phyloP scores from a whole-genome alignment of 2,797 vertebrate species.

The Tympanoctomys barrerae region DNA sequence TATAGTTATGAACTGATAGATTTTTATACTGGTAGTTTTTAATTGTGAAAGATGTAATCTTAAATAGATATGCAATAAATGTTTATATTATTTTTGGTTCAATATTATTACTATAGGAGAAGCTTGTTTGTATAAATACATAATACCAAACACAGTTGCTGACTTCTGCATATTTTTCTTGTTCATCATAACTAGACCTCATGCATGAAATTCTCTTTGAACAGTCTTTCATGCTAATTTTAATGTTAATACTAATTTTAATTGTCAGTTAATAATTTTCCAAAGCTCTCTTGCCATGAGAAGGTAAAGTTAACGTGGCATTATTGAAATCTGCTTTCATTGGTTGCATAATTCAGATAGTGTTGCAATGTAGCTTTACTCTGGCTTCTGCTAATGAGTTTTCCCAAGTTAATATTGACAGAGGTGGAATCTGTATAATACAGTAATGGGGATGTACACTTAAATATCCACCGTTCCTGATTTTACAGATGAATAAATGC shows the following conservation, averaged over 20 bases:
- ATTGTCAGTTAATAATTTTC: constrained; percentile 49
- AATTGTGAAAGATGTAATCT: background rate
- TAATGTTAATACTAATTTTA: background rate
- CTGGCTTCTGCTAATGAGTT: background rate
- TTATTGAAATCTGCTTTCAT: background rate
- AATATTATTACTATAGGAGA: background rate
- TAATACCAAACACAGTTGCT: background rate
- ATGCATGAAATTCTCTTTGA: constrained; percentile 31
- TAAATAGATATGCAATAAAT: background rate
- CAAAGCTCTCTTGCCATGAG: background rate
- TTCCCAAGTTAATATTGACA: background rate
- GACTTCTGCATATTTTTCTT: constrained; percentile 13
- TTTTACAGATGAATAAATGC: constrained; percentile 22
- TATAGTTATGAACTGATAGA: background rate
- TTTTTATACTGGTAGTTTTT: constrained; percentile 22
- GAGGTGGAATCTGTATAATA: background rate
- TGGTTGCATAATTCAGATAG: background rate
- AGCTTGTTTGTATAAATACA: background rate
- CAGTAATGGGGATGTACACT: background rate
- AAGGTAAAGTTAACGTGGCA: background rate
- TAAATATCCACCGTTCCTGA: background rate
- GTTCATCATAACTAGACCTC: background rate
- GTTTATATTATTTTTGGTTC: constrained; percentile 31
- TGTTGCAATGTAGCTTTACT: constrained; percentile 16
- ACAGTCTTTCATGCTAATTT: background rate